A percentile compares a stretch with the other conserved stretches of the same genome.
Conservation (phyloP, 2,797 vertebrate genomes). For the Acanthurus tractus region DNA sequence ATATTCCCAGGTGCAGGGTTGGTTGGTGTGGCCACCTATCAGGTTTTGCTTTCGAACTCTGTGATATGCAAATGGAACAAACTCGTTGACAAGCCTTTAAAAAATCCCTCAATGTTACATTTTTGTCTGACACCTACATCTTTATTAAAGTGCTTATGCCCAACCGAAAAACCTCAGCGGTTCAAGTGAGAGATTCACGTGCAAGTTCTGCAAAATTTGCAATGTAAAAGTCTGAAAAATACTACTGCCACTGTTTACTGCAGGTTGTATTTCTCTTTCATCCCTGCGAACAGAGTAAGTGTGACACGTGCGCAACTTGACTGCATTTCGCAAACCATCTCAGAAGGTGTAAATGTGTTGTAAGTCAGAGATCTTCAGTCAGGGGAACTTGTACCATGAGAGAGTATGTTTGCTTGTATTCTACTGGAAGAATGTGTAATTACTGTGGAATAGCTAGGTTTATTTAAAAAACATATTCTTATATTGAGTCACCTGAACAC, state of each 20-base stretch:
- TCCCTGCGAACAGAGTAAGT: background rate
- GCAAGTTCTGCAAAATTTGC: conserved; percentile 5
- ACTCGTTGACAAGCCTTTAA: background rate
- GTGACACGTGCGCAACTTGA: background rate
- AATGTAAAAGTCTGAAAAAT: background rate
- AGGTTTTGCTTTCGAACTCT: conserved; percentile 42
- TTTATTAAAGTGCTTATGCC: conserved; percentile 4
- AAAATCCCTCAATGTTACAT: conserved; percentile 23
- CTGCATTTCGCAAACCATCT: background rate
- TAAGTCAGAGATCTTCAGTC: background rate
- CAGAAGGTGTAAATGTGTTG: background rate
- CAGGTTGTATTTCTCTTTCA: conserved; percentile 10
- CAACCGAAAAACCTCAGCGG: conserved; percentile 21
- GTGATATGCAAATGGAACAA: conserved; percentile 27
- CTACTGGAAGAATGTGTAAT: too few species aligned
- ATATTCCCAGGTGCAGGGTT: background rate
- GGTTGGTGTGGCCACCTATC: conserved; percentile 1
- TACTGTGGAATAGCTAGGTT: too few species aligned
- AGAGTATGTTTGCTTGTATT: too few species aligned
- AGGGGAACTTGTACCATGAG: too few species aligned
- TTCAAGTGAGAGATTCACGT: conserved; percentile 34
- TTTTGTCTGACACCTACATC: conserved; percentile 7
- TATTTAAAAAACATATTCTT: background rate
- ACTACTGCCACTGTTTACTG: background rate
- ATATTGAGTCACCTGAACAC: conserved; percentile 4